Evolutionary conservation across 23 tunicate species (phyloP).

Genomic region (Ascidia mentula): DNA sequence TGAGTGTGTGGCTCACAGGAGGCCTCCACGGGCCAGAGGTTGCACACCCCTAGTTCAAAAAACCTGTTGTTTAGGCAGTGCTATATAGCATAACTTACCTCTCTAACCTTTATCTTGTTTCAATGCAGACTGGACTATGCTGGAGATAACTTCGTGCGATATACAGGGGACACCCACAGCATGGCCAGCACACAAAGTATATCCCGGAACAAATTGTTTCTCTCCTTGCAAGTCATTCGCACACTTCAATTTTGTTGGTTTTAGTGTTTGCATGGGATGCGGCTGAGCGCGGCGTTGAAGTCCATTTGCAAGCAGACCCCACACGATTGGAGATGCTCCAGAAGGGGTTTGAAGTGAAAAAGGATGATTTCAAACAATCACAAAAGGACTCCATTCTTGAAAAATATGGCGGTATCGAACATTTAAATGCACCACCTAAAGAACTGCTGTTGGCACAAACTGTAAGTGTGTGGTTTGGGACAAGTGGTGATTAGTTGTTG

Average conservation of each 20-base stretch:
- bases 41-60: too few relatives aligned
- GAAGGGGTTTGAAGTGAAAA: slow-evolving; percentile 59
- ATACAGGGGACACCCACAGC: slow-evolving; percentile 77
- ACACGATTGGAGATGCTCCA: slow-evolving; percentile 82
- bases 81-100: too few relatives aligned
- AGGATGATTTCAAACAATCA: slow-evolving; percentile 67
- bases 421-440: slow-evolving; percentile 94
- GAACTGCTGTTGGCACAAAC: slow-evolving; percentile 97
- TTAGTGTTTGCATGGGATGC: slow-evolving; percentile 98
- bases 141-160: slow-evolving; percentile 92
- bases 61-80: too few relatives aligned
- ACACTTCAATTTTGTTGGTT: not conserved
- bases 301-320: slow-evolving; percentile 96
- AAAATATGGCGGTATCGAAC: slow-evolving; percentile 93
- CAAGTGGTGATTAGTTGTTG: too few relatives aligned
- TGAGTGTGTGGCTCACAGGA: too few relatives aligned
- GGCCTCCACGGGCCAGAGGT: too few relatives aligned
- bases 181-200: slow-evolving; percentile 89
- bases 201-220: not conserved
- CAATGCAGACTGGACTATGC: slow-evolving; percentile 67
- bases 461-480: slow-evolving; percentile 27
- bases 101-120: too few relatives aligned
- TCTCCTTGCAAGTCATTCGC: not conserved
- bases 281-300: slow-evolving; percentile 82
- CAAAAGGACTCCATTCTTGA: slow-evolving; percentile 70